Percentiles rank a stretch among this genome's conserved stretches.
phyloP scores from a whole-genome alignment of 2,113 vertebrate species.

The Rhynchomys soricoides region DNA sequence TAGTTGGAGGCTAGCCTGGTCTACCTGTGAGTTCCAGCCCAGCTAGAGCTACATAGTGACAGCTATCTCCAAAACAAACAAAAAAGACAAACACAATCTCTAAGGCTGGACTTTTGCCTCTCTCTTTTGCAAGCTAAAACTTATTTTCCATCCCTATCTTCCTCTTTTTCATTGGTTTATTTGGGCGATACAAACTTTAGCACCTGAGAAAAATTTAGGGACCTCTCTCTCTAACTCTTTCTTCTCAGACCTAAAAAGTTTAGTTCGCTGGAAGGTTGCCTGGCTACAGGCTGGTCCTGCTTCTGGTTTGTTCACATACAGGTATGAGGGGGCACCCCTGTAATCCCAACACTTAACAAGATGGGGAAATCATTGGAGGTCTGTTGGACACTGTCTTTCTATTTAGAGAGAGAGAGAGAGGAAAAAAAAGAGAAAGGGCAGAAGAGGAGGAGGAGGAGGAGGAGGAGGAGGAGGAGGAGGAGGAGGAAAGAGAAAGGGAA shows the following conservation, averaged over 20 bases:
- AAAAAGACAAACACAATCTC: background rate
- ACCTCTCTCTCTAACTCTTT: background rate
- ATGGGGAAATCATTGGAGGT: background rate
- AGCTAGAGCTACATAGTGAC: background rate
- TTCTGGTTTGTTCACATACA: background rate
- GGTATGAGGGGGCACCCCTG: background rate
- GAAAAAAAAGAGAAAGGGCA: background rate
- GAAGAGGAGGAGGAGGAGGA: background rate
- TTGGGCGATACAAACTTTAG: slow-evolving; percentile 7
- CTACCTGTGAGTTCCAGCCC: background rate
- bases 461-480: background rate
- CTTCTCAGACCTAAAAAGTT: background rate
- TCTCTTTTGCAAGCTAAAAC: background rate
- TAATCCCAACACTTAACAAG: too few relatives aligned
- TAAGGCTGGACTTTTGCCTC: background rate
- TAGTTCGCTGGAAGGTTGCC: background rate
- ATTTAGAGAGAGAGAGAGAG: background rate
- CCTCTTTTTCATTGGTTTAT: background rate
- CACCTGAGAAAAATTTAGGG: background rate
- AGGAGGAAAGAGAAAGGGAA: background rate
- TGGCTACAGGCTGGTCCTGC: background rate
- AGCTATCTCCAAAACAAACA: background rate
- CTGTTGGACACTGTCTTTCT: background rate
- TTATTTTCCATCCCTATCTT: background rate
- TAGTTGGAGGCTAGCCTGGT: background rate